phyloP scores from a whole-genome alignment of 2,797 vertebrate species.

The Girardinus metallicus region DNA sequence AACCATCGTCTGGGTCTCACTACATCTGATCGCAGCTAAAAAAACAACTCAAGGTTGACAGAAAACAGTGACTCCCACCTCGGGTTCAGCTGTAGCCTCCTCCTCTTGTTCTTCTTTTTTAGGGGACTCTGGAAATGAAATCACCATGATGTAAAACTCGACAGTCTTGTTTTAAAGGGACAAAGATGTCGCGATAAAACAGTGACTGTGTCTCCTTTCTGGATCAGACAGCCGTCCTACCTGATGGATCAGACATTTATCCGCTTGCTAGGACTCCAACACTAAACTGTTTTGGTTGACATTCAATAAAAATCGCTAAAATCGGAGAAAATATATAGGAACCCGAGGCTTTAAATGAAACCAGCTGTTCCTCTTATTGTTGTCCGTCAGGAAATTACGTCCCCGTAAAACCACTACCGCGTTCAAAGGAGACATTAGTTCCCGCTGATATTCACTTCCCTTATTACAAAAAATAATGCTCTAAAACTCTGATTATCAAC shows the following conservation, averaged over 20 bases:
- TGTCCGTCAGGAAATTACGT: slow-evolving; percentile 60
- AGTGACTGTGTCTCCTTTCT: not conserved
- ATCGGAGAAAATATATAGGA: not conserved
- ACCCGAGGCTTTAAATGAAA: accelerated
- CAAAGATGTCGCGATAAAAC: not conserved
- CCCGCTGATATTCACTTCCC: slow-evolving; percentile 22
- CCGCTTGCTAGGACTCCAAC: slow-evolving; percentile 33
- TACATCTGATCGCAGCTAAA: not conserved
- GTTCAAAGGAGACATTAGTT: slow-evolving; percentile 15
- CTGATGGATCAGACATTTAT: slow-evolving; percentile 81
- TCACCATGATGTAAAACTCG: not conserved
- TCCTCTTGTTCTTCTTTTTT: slow-evolving; percentile 75
- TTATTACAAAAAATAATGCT: not conserved
- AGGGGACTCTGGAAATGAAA: slow-evolving; percentile 60
- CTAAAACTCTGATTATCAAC: not conserved
- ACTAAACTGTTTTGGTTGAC: slow-evolving; percentile 11
- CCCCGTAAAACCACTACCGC: slow-evolving; percentile 43
- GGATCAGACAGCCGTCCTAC: slow-evolving; percentile 49
- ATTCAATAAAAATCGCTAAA: not conserved
- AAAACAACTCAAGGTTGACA: not conserved
- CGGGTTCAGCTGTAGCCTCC: slow-evolving; percentile 58
- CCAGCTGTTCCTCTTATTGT: slow-evolving; percentile 49
- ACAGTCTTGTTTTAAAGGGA: not conserved
- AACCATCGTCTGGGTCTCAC: not conserved
- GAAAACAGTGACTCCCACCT: slow-evolving; percentile 52